Evolutionary conservation across 2,888 invertebrate species (phyloP), one percentile per base, ranked within the genome.

Genomic region (Apotomis betuletana): DNA sequence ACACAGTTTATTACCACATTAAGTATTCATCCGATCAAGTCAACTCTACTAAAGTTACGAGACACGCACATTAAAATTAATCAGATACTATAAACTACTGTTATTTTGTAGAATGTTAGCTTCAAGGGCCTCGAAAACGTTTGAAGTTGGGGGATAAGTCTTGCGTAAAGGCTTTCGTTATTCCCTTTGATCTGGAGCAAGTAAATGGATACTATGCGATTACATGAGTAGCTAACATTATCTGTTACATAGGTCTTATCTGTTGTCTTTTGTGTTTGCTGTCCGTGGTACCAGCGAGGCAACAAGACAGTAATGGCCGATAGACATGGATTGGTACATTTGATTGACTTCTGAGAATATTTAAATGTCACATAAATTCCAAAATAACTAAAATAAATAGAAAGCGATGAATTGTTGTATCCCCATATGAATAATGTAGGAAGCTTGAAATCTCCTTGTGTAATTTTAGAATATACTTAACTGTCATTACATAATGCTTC

Each of bases 31-130:
- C 15, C 44, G 49, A 61, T 38, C 4, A 36, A 51, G 38, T 36
- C 52, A n/a, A 52, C 13, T 55, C 36, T 54, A 51, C 41, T 44
- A 72, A 58, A 58, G 44, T 44, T 57, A 13, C 44, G 46, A 46
- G 58, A n/a, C 72, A 72, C 68, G 72, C 71, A 59, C 57, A 62
- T 67, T 65, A 61, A 36, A 51, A 61, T 65, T 52, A 52, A 57
- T 61, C 44, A 41, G 57, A 67, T 13, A 59, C 41, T 15, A 61
- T 55, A 54, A 55, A 58, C 49, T 38, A 49, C 55, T 51, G 52
- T 70, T 46, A 38, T 59, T 59, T 55, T 27, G 55, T 67, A 55
- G 15, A 41, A 38, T 10, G 15, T 61, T 51, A 9, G 41, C 57
- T 57, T 67, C 57, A 61, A 68, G 57, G 46, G 51, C 41, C 61